Evolutionary conservation across 2,888 invertebrate species (phyloP).

Genomic region (Parthenolecanium corni): DNA sequence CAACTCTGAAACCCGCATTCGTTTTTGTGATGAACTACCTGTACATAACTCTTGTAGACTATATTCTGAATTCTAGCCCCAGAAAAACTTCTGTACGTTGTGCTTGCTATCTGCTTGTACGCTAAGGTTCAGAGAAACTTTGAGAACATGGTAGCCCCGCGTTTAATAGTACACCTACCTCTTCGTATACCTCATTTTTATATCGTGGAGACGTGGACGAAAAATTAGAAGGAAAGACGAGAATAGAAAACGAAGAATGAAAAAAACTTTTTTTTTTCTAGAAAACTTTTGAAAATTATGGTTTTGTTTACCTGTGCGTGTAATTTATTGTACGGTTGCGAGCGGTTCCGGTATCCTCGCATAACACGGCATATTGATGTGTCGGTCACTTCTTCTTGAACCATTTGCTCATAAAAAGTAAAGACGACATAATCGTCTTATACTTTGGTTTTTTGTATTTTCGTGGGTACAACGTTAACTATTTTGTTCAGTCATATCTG

Average conservation of each 20-base stretch:
- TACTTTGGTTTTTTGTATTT: conserved; percentile 17
- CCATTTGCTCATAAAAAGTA: conserved; percentile 28
- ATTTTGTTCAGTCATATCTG: conserved; percentile 13
- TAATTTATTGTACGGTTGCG: conserved; percentile 28
- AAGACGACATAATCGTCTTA: conserved; percentile 28
- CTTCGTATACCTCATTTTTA: no score
- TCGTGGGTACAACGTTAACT: conserved; percentile 16
- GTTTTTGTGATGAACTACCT: no score
- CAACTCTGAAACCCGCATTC: no score
- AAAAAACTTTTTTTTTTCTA: neutral
- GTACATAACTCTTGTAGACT: no score
- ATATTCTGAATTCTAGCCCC: no score
- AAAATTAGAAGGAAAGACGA: no score
- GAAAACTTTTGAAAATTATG: neutral
- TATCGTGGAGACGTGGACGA: no score
- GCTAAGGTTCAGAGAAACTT: no score
- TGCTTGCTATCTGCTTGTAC: no score
- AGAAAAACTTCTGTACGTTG: no score
- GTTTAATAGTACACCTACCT: no score
- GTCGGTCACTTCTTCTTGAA: conserved; percentile 28
- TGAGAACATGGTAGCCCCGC: no score
- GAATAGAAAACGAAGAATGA: neutral
- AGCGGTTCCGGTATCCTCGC: conserved; percentile 27
- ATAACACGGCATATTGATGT: conserved; percentile 28
- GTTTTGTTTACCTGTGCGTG: conserved; percentile 24